phyloP scores from a whole-genome alignment of 23 tunicate genomes.

The Pegea sp. region DNA sequence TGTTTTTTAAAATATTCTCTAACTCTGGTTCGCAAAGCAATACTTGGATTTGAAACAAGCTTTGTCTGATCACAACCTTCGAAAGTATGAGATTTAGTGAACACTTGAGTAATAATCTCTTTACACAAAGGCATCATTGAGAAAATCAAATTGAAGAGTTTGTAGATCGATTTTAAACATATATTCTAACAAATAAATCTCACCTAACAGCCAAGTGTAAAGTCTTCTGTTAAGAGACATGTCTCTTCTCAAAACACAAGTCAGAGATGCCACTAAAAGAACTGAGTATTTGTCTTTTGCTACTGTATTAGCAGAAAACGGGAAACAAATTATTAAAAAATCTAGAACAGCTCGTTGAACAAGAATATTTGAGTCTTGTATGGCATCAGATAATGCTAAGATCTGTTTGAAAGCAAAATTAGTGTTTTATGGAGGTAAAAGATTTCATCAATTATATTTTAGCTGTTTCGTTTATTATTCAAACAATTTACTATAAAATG shows the following conservation, averaged over 20 bases:
- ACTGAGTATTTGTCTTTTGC: constrained; percentile 13
- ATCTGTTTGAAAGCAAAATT: no score
- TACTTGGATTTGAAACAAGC: not conserved
- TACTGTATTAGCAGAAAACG: constrained; percentile 29
- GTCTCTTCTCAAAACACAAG: constrained; percentile 53
- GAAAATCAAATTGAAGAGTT: not conserved
- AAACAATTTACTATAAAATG: no score
- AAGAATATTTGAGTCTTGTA: constrained; percentile 48
- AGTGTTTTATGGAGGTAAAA: no score
- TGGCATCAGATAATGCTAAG: constrained; percentile 31
- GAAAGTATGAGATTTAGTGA: not conserved
- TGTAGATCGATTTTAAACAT: not conserved
- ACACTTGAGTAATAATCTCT: no score
- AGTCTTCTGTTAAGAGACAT: constrained; percentile 84
- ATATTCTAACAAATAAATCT: not conserved
- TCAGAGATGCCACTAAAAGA: constrained; percentile 25
- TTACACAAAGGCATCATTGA: not conserved
- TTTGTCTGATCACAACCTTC: constrained; percentile 1
- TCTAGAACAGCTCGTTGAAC: constrained; percentile 70
- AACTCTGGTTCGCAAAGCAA: not conserved
- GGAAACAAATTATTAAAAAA: constrained; percentile 46
- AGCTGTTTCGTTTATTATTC: no score
- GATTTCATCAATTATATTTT: no score
- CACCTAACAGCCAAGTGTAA: constrained; percentile 71
- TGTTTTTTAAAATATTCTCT: constrained; percentile 11